These are phyloP conservation scores for Tolypeutes matacus DNA, from an alignment of 2,797 vertebrate genomes.

Conservation along the genomic window DNA sequence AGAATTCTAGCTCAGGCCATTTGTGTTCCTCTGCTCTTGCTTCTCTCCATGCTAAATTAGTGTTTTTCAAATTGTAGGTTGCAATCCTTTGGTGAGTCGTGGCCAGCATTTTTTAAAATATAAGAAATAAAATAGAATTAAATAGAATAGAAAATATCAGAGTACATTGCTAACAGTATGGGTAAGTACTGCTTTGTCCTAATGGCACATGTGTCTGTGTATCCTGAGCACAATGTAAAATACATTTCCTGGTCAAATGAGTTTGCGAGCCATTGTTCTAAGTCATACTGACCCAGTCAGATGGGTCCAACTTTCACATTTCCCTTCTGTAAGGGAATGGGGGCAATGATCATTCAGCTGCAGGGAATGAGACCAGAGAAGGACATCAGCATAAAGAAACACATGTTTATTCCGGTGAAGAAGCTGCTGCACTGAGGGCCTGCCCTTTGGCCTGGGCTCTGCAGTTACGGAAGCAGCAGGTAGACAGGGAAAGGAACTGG, in stretches of 20 bases:
- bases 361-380: conserved; percentile 14
- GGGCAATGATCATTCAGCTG: not conserved
- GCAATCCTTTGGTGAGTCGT: not conserved
- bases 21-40: not conserved
- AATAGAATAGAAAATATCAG: not conserved
- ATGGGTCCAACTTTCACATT: not conserved
- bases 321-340: not conserved
- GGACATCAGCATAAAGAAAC: not conserved
- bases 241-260: not conserved
- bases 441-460: not conserved
- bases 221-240: not conserved
- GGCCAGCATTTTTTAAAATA: conserved; percentile 7
- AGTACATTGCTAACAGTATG: not conserved
- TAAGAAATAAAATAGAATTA: conserved; percentile 5
- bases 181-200: not conserved
- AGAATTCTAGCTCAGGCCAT: not conserved
- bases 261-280: not conserved
- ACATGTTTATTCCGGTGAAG: conserved; percentile 71
- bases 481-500: not conserved
- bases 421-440: not conserved
- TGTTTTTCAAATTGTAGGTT: conserved; percentile 14
- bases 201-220: not conserved
- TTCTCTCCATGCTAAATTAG: not conserved
- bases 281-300: not conserved
- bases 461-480: not conserved